phyloP scores from a whole-genome alignment of 2,797 vertebrate genomes.

The Amniataba percoides region DNA sequence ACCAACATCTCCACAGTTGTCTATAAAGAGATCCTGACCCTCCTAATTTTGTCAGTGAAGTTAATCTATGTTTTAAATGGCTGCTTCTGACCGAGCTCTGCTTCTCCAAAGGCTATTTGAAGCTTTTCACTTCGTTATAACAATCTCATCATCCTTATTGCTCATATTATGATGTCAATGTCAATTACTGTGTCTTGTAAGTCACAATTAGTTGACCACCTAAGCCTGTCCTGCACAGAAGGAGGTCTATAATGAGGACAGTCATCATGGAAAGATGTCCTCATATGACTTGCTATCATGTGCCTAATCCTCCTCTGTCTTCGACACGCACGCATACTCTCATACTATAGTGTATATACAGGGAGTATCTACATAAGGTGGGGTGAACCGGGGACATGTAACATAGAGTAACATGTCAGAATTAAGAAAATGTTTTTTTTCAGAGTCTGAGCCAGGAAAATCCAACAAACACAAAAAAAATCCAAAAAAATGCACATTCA shows the following conservation, averaged over 20 bases:
- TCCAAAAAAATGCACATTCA: constrained; percentile 4
- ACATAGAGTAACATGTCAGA: constrained; percentile 6
- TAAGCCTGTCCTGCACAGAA: constrained; percentile 56
- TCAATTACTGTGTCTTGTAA: constrained; percentile 55
- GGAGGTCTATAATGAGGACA: constrained; percentile 59
- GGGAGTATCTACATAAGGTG: not conserved
- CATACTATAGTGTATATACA: not conserved
- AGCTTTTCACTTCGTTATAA: constrained; percentile 59
- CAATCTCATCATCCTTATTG: constrained; percentile 58
- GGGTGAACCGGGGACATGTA: not conserved
- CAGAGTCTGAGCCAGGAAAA: constrained; percentile 12
- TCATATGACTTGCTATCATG: constrained; percentile 50
- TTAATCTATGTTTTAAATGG: constrained; percentile 50
- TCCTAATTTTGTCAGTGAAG: constrained; percentile 27
- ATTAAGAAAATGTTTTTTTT: not conserved
- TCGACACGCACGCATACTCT: constrained; percentile 3
- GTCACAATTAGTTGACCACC: constrained; percentile 60
- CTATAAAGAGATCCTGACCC: not conserved
- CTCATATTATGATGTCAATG: constrained; percentile 50
- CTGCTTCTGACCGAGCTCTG: constrained; percentile 15
- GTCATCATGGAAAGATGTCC: constrained; percentile 57
- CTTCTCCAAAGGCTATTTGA: constrained; percentile 43
- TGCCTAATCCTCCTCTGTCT: constrained; percentile 19
- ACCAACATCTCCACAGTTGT: constrained; percentile 5
- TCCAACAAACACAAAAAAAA: not conserved